Percentiles rank a stretch among this genome's conserved stretches.
These are phyloP conservation scores for Oncorhynchus tshawytscha DNA, from an alignment of 2,113 vertebrate genomes.

Conservation along the genomic window DNA sequence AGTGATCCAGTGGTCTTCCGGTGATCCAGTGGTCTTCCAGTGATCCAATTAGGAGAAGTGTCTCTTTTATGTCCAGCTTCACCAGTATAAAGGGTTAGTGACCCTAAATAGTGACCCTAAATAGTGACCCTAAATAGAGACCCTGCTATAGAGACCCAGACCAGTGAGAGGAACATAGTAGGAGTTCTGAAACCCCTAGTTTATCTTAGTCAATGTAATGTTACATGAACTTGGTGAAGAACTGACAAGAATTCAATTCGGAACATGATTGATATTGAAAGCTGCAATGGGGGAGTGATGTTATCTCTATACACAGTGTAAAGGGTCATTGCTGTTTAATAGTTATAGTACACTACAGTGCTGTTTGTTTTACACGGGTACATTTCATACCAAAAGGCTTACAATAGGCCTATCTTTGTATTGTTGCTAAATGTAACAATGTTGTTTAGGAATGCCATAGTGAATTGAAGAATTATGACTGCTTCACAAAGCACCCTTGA, in stretches of 20 bases:
- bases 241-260: not conserved
- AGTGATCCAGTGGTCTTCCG: slow-evolving; percentile 24
- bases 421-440: not conserved
- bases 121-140: not conserved
- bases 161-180: not conserved
- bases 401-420: not conserved
- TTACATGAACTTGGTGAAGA: not conserved
- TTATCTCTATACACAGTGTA: too few relatives aligned
- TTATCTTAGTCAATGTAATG: not conserved
- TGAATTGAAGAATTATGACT: slow-evolving; percentile 23
- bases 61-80: slow-evolving; percentile 38
- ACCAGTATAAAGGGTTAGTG: not conserved
- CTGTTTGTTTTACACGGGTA: not conserved
- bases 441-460: not conserved
- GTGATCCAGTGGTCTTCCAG: not conserved
- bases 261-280: not conserved
- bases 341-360: not conserved
- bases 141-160: slow-evolving; percentile 1
- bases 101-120: slow-evolving; percentile 1
- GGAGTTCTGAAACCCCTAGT: not conserved
- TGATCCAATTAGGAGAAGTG: slow-evolving; percentile 49
- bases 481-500: slow-evolving; percentile 32
- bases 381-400: not conserved
- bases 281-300: too few relatives aligned
- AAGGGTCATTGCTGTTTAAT: too few relatives aligned